A percentile compares a stretch with the other conserved stretches of the same genome.
These are phyloP conservation scores for Champsocephalus esox DNA, from an alignment of 2,797 vertebrate genomes.

Conservation along the genomic window DNA sequence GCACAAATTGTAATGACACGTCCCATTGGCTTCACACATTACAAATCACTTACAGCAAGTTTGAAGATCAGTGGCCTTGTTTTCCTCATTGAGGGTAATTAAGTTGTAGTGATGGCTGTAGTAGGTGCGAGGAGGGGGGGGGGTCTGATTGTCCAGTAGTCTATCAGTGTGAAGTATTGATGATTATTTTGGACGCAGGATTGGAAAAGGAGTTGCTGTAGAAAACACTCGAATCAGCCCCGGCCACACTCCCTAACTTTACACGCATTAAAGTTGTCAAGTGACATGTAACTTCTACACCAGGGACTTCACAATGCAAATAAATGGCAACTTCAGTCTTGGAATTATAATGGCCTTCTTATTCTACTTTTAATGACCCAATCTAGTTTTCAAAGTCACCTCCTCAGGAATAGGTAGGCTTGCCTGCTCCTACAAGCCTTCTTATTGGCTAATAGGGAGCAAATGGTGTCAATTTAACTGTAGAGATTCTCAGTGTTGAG, in stretches of 20 bases:
- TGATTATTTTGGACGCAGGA: constrained; percentile 64
- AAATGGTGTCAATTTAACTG: constrained; percentile 72
- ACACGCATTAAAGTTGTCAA: constrained; percentile 82
- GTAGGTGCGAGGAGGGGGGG: constrained; percentile 30
- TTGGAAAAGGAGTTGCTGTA: constrained; percentile 59
- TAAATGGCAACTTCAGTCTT: constrained; percentile 78
- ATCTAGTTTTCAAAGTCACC: constrained; percentile 84
- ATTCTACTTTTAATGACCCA: constrained; percentile 85
- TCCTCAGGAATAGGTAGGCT: constrained; percentile 70
- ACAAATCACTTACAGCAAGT: constrained; percentile 33
- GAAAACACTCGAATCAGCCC: constrained; percentile 76
- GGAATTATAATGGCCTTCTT: constrained; percentile 81
- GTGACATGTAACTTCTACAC: constrained; percentile 82
- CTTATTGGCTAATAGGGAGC: constrained; percentile 78
- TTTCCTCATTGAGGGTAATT: constrained; percentile 59
- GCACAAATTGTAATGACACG: constrained; percentile 30
- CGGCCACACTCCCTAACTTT: constrained; percentile 74
- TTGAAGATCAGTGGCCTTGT: constrained; percentile 36
- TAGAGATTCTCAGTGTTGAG: constrained; percentile 52
- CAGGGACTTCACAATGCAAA: constrained; percentile 80
- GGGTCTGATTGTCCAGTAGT: constrained; percentile 50
- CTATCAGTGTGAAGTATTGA: constrained; percentile 58
- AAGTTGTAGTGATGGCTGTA: constrained; percentile 31
- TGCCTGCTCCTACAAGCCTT: constrained; percentile 58
- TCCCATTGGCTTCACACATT: constrained; percentile 29